phyloP scores from a whole-genome alignment of 2,797 vertebrate genomes.

The Pipistrellus pygmaeus region DNA sequence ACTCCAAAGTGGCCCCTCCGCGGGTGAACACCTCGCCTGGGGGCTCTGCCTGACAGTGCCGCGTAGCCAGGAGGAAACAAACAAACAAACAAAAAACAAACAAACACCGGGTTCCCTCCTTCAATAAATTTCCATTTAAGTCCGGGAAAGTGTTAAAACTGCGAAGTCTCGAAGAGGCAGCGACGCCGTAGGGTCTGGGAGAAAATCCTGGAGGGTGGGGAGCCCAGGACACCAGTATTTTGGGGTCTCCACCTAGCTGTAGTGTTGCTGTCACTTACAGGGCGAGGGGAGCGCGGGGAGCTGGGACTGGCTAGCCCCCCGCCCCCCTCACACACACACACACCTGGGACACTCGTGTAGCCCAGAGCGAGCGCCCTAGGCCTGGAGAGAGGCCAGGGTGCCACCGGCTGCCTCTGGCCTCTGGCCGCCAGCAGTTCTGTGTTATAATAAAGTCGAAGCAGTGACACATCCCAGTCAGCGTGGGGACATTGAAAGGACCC shows the following conservation, averaged over 20 bases:
- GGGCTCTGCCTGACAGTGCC: slow-evolving; percentile 40
- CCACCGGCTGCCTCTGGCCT: not conserved
- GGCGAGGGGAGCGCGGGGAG: not conserved
- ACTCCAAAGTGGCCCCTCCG: slow-evolving; percentile 33
- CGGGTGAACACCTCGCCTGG: not conserved
- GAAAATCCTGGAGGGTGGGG: not conserved
- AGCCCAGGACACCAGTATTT: not conserved
- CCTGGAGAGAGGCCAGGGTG: not conserved
- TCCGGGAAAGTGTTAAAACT: slow-evolving; percentile 80
- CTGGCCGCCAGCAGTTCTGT: slow-evolving; percentile 1
- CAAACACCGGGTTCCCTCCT: not conserved
- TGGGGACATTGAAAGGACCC: not conserved
- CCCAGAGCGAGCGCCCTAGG: not conserved
- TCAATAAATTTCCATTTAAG: slow-evolving; percentile 79
- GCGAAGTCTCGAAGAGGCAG: not conserved
- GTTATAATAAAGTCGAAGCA: not conserved
- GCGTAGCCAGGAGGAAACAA: not conserved
- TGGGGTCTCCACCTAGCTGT: not conserved
- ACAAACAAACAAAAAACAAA: not conserved
- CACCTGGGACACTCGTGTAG: not conserved
- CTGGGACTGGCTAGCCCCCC: not conserved
- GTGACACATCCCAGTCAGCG: not conserved
- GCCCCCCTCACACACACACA: not conserved
- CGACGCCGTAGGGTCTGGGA: not conserved
- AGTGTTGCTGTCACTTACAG: not conserved